Percentiles rank a stretch among this genome's conserved stretches.
Conservation (phyloP, 2,797 vertebrate genomes). For the Chelon labrosus region DNA sequence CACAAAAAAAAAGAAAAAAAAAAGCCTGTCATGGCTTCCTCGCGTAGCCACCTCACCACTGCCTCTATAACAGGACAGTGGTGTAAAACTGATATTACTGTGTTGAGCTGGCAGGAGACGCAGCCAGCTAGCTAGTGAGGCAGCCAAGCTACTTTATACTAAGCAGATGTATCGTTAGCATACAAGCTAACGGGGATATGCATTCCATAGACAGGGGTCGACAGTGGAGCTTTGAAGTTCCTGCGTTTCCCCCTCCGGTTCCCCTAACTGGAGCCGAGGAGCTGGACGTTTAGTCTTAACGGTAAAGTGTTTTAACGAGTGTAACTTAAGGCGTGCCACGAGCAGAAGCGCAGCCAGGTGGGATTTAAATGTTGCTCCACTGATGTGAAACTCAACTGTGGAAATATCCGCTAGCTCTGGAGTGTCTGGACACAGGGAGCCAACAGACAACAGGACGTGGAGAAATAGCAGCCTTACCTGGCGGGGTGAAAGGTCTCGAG, state of each 20-base stretch:
- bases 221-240: slow-evolving; percentile 72
- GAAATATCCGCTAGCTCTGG: slow-evolving; percentile 68
- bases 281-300: background rate
- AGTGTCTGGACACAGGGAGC: slow-evolving; percentile 51
- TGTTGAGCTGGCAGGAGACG: slow-evolving; percentile 18
- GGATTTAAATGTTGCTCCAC: slow-evolving; percentile 42
- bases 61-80: slow-evolving; percentile 23
- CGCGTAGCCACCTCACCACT: slow-evolving; percentile 15
- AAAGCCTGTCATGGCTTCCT: slow-evolving; percentile 19
- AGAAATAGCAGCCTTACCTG: slow-evolving; percentile 67
- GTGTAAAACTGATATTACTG: slow-evolving; percentile 1
- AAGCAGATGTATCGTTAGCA: slow-evolving; percentile 73
- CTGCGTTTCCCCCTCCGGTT: slow-evolving; percentile 17
- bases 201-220: slow-evolving; percentile 56
- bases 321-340: background rate
- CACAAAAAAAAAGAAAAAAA: slow-evolving; percentile 21
- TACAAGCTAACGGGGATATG: slow-evolving; percentile 71
- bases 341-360: background rate
- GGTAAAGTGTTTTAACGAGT: background rate
- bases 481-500: slow-evolving; percentile 14
- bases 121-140: slow-evolving; percentile 51
- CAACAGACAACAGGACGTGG: slow-evolving; percentile 42
- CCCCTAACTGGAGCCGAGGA: slow-evolving; percentile 7
- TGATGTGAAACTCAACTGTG: slow-evolving; percentile 62
- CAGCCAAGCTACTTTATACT: slow-evolving; percentile 52